Evolutionary conservation across 2,113 vertebrate species (phyloP), one percentile per base, ranked within the genome.

Genomic region (Manacus vitellinus): DNA sequence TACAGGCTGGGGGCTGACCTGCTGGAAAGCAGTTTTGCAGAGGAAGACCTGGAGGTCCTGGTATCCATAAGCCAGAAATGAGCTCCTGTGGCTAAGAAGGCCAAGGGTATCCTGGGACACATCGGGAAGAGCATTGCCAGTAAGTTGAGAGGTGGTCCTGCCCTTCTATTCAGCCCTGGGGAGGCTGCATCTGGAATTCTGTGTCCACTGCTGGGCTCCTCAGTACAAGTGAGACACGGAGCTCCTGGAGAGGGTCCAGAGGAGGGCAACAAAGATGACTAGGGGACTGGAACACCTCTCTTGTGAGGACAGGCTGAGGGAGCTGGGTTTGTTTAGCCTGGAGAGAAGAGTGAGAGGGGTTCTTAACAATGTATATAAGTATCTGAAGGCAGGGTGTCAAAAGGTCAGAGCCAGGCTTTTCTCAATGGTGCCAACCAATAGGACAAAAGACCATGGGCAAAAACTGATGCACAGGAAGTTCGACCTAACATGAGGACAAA

Each of bases 91-190:
- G 28, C 23, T 54, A n/a, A 67, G 22, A 4, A 5, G 12, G 23
- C 28, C 28, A 54, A 4, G 20, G 33, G 19, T 28, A 3, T 59
- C 24, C 14, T 66, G 0, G 1, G 39, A 8, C 59, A 18, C 35
- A 8, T 65, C 33, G 0, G 31, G 25, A 80, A 51, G 51, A 20
- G 5, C 52, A 67, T 4, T 30, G 54, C 20, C 77, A 54, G 28
- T 10, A 47, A 24, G 16, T 61, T 0, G 12, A 61, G 27, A 39
- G n/a, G 16, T 54, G 10, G 61, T 54, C 24, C 39, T 61, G 24
- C 0, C 6, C n/a, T 8, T 73, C 15, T n/a, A 3, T 5, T 44
- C n/a, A 54, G n/a, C 33, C 8, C 39, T 21, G 10, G 2, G 11
- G 59, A 58, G 51, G 51, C n/a, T 67, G 25, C n/a, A 39, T 23